Conservation (phyloP, 2,113 vertebrate genomes). For the Poecile atricapillus region DNA sequence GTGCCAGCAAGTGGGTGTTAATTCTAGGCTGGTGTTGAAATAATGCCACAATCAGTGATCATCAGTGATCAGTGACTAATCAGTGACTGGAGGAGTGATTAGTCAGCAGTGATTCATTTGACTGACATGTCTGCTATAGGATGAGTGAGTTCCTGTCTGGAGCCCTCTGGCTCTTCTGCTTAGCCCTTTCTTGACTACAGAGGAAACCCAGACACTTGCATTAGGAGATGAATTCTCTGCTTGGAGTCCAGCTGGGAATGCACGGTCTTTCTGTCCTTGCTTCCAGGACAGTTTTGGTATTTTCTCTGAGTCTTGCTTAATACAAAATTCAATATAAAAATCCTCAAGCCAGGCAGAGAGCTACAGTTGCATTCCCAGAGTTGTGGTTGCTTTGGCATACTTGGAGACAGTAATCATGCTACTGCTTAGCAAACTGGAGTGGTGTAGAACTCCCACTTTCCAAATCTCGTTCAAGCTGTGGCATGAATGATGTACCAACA, state of each 20-base stretch:
- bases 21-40: background rate
- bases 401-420: accelerated
- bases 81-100: too few species aligned
- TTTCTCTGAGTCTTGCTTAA: background rate
- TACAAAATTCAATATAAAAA: background rate
- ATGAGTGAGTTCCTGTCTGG: background rate
- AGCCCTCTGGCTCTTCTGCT: background rate
- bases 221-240: background rate
- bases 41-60: background rate
- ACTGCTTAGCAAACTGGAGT: background rate
- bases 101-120: background rate
- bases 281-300: background rate
- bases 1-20: background rate
- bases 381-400: background rate
- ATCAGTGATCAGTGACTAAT: too few species aligned
- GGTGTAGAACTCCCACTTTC: background rate
- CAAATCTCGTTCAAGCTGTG: background rate
- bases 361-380: background rate
- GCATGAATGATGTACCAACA: background rate
- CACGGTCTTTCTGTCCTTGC: background rate
- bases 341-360: background rate
- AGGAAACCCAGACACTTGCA: background rate
- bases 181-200: background rate
- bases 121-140: background rate
- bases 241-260: background rate